Base-by-base conservation (phyloP, 2,797 vertebrate genomes). In the Hippopotamyrus pictus region DNA sequence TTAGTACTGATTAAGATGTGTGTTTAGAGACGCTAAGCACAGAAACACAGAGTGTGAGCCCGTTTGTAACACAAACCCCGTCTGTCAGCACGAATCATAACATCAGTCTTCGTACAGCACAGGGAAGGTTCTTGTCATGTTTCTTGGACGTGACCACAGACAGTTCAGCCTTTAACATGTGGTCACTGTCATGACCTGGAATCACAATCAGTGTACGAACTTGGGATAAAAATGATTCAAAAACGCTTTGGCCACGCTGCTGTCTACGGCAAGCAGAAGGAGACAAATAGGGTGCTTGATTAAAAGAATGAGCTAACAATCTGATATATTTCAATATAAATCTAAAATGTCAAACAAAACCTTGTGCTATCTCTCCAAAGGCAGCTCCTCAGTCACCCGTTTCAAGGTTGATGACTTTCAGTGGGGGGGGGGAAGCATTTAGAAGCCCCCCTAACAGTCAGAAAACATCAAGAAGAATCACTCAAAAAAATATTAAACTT, bases 221-320 rank as follows among this genome's bases (percentile, higher is more conserved):
- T 50, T 86, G 73, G 88, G 82, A 69, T 88, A 83, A 88, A 84
- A 84, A 50, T 46, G 7, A 46, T 87, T 62, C 65, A 90, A 91
- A 90, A 48, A 91, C 91, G 89, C 95, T 97, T 96, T 96, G 96
- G 96, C 96, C 95, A 93, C 94, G 92, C 94, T 94, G 94, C 94
- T 93, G 94, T 92, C 93, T 93, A 91, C 5, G 90, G 87, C 59
- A 91, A 91, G 93, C 91, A 91, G 92, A 90, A 92, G 89, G 90
- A 90, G 90, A 91, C 82, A 89, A 91, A 94, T 86, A 54, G 92
- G 94, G 92, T 91, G 87, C 88, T 92, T 92, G 88, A 92, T 90
- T 94, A 91, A 54, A 92, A 90, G 89, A 57, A 90, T 59, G 11
- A 85, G 92, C 88, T 91, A 94, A 94, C 90, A 54, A 88, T 94